phyloP scores from a whole-genome alignment of 1,140 invertebrate genomes.

The Scaptomyza hsui region DNA sequence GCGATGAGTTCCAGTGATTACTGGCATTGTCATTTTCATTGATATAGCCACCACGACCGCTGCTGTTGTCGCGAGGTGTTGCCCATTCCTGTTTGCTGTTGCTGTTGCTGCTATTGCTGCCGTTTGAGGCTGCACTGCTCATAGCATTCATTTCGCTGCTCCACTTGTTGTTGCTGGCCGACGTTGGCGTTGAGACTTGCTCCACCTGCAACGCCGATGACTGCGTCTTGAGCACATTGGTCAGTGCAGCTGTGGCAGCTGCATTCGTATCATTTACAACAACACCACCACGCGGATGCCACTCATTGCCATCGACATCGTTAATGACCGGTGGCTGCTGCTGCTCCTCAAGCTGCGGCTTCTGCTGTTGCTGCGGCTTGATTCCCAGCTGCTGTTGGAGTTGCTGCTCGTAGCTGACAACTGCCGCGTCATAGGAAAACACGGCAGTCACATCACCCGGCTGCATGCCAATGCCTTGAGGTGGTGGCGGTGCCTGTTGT shows the following conservation, averaged over 20 bases:
- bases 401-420: constrained; percentile 73
- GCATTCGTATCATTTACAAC: constrained; percentile 59
- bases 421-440: constrained; percentile 61
- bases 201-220: constrained; percentile 28
- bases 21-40: constrained; percentile 45
- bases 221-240: constrained; percentile 68
- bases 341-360: constrained; percentile 41
- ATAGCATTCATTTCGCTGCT: constrained; percentile 80
- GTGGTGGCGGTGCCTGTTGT: constrained; percentile 39
- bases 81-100: constrained; percentile 73
- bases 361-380: constrained; percentile 51
- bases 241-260: constrained; percentile 71
- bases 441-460: constrained; percentile 71
- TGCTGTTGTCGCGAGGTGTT: constrained; percentile 62
- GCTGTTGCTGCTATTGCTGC: constrained; percentile 58
- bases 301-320: constrained; percentile 61
- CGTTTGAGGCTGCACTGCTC: constrained; percentile 59
- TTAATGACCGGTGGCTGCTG: constrained; percentile 18
- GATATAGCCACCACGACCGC: constrained; percentile 40
- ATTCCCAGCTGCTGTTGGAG: constrained; percentile 66
- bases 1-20: constrained; percentile 74
- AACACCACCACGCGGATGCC: constrained; percentile 47
- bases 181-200: background rate
- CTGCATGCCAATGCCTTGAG: constrained; percentile 73
- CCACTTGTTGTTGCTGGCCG: constrained; percentile 65